phyloP scores from a whole-genome alignment of 1,140 invertebrate species.

The Bombus difficillimus region DNA sequence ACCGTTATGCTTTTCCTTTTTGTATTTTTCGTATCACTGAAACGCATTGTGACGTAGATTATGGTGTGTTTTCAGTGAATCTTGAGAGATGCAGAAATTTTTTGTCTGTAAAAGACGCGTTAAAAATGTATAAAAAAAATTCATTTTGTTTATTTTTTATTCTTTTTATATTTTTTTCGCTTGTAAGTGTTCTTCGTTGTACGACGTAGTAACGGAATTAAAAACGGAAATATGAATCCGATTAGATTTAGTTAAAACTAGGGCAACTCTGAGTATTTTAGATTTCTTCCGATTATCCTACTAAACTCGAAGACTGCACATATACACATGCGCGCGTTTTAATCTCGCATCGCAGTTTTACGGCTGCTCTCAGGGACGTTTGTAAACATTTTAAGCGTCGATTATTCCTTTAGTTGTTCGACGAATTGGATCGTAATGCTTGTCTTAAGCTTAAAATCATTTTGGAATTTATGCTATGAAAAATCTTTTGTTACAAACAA shows the following conservation, averaged over 20 bases:
- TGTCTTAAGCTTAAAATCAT: not conserved
- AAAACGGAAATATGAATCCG: conserved; percentile 38
- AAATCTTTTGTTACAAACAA: not conserved
- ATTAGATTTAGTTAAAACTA: conserved; percentile 37
- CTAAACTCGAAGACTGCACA: conserved; percentile 62
- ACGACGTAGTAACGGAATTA: not conserved
- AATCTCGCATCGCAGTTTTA: conserved; percentile 67
- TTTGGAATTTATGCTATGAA: no score
- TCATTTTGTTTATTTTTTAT: not conserved
- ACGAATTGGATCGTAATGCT: not conserved
- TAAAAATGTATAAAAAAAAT: not conserved
- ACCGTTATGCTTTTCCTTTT: not conserved
- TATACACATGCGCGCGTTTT: conserved; percentile 30
- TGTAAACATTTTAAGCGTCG: conserved; percentile 27
- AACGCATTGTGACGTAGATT: not conserved
- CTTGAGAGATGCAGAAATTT: not conserved
- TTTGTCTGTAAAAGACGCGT: not conserved
- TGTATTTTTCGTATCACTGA: not conserved
- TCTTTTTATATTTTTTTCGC: not conserved
- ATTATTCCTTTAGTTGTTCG: not conserved
- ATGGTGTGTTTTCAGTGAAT: not conserved
- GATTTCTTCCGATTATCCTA: conserved; percentile 48
- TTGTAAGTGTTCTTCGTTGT: not conserved
- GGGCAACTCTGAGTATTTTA: conserved; percentile 25
- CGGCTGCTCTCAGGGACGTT: conserved; percentile 64